Base-by-base conservation (phyloP, 2,888 invertebrate genomes). In the Orthosia cruda region DNA sequence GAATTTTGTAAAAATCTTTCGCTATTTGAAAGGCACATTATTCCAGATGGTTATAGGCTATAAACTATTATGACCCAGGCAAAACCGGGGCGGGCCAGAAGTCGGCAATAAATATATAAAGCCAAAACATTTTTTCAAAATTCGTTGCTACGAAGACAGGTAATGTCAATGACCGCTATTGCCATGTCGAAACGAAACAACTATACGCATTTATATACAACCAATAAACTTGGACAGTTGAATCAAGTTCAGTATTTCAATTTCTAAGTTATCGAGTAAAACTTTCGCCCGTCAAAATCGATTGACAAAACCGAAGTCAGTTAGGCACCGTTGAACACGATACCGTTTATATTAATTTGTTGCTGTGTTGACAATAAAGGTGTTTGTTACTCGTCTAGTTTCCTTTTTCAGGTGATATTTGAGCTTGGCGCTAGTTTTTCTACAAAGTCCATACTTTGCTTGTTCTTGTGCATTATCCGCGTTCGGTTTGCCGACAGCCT, bases 281-380 rank as follows among this genome's bases (percentile, higher is more conserved):
- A 74, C 77, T 79, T 75, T 67, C 57, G 13, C 45, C 58, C 26
- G 5, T 52, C 50, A 57, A 32, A 76, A 79, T 79, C 49, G 49
- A 71, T 57, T 55, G 71, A 61, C 54, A 78, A 78, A 69, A 26
- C 49, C 18, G 45, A 65, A 76, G 45, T 52, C 11, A 23, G 57
- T 50, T 61, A 59, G 47, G n/a, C 26, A 52, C 58, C 23, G 50
- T 20, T 73, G 23, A 20, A 61, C 74, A 64, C 26, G 18, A 18
- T 70, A 26, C 54, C 15, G 15, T n/a, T 16, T 13, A 67, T 64
- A 26, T 57, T 57, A 23, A 45, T 50, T 55, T 32, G 1, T 68
- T n/a, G 12, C 32, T 78, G 16, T 26, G 49, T 67, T 15, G 58
- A 47, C 26, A 47, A n/a, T 32, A 50, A 64, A 52, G 15, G 26